A percentile compares a stretch with the other conserved stretches of the same genome.
These are phyloP conservation scores for Geococcyx californianus DNA, from an alignment of 2,113 vertebrate species.

Conservation along the genomic window DNA sequence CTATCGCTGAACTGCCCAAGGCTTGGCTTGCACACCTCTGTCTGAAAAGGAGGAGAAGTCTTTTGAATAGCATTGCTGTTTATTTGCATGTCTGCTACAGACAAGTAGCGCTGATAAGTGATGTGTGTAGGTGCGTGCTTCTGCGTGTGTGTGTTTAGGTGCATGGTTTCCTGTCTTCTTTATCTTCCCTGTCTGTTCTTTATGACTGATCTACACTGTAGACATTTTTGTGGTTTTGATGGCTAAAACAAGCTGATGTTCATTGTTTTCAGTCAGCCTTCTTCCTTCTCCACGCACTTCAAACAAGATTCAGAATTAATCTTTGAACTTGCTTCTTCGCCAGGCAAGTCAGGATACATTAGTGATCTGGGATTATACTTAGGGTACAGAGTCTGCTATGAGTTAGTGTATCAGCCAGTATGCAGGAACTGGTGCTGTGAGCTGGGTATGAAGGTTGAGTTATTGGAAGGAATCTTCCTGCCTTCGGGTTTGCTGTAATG, in stretches of 20 bases:
- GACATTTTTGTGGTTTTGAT: slow-evolving; percentile 64
- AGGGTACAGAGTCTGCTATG: neutral
- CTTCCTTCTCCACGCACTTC: neutral
- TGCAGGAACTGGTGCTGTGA: neutral
- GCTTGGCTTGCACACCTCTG: slow-evolving; percentile 65
- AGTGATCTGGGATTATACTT: neutral
- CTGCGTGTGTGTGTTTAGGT: slow-evolving; percentile 14
- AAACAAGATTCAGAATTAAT: neutral
- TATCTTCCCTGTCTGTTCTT: slow-evolving; percentile 26
- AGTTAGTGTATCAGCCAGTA: neutral
- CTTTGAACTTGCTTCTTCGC: neutral
- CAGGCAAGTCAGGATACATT: neutral
- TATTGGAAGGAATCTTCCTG: neutral
- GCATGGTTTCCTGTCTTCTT: slow-evolving; percentile 11
- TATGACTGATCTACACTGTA: slow-evolving; percentile 50
- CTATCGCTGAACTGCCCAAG: slow-evolving; percentile 64
- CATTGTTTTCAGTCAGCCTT: neutral
- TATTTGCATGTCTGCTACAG: slow-evolving; percentile 53
- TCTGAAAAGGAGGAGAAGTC: slow-evolving; percentile 40
- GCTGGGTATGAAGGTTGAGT: neutral
- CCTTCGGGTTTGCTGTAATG: neutral
- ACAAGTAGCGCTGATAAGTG: neutral
- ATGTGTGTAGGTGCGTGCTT: neutral
- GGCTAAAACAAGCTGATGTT: slow-evolving; percentile 19
- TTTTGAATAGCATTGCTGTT: slow-evolving; percentile 24